phyloP scores from a whole-genome alignment of 2,113 vertebrate genomes.

The Phrynocephalus versicolor region DNA sequence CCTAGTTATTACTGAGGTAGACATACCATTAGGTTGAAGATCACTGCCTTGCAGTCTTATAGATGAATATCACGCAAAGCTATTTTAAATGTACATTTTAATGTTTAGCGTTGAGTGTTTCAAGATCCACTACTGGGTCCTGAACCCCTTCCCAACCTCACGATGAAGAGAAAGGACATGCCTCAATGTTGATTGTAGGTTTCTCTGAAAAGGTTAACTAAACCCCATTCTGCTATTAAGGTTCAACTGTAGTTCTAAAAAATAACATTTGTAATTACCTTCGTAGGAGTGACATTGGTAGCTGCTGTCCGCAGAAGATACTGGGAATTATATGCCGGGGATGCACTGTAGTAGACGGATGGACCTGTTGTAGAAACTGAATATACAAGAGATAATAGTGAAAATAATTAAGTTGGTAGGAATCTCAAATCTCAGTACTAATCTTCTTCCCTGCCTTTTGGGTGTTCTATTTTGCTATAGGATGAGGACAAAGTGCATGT shows the following conservation, averaged over 20 bases:
- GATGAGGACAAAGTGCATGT: background rate
- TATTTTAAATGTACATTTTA: background rate
- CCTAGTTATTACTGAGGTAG: too few species aligned
- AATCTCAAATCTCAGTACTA: background rate
- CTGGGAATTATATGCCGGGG: slow-evolving; percentile 93
- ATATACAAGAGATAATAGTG: slow-evolving; percentile 1
- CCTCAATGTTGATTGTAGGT: background rate
- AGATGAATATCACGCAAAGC: background rate
- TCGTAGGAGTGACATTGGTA: slow-evolving; percentile 89
- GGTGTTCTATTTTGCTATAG: background rate
- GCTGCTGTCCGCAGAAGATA: slow-evolving; percentile 91
- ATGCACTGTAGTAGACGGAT: slow-evolving; percentile 90
- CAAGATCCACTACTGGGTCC: background rate
- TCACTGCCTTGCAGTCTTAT: background rate
- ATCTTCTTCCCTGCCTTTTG: background rate
- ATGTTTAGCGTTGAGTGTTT: background rate
- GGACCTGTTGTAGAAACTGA: slow-evolving; percentile 91
- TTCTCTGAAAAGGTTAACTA: background rate
- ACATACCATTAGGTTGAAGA: too few species aligned
- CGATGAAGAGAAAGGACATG: background rate
- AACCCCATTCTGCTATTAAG: background rate
- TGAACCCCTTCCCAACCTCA: background rate
- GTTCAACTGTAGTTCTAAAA: background rate
- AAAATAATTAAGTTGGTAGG: background rate
- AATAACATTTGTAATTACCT: slow-evolving; percentile 76